These are phyloP conservation scores for Oryzaephilus surinamensis DNA, from an alignment of 1,140 invertebrate genomes.

Conservation along the genomic window DNA sequence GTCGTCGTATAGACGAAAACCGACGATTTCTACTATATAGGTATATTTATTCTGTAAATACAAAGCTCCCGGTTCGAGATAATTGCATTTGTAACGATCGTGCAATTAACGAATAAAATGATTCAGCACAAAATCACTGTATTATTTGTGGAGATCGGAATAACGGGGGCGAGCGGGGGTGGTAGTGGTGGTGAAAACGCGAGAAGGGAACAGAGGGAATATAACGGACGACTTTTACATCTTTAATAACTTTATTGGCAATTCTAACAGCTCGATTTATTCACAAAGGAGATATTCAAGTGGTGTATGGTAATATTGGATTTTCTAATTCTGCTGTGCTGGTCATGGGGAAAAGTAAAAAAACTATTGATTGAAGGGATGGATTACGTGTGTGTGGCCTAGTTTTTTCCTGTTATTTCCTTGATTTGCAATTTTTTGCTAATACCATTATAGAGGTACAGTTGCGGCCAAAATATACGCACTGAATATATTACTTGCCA, in stretches of 20 bases:
- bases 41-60: conserved; percentile 34
- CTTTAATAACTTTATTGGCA: conserved; percentile 24
- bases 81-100: conserved; percentile 34
- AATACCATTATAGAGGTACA: no score
- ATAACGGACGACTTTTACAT: conserved; percentile 17
- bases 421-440: no score
- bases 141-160: neutral
- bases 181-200: neutral
- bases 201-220: neutral
- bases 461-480: no score
- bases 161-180: neutral
- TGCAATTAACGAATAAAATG: conserved; percentile 30
- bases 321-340: no score
- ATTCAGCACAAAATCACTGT: conserved; percentile 28
- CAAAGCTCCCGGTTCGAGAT: conserved; percentile 26
- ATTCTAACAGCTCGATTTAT: conserved; percentile 21
- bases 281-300: conserved; percentile 20
- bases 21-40: no score
- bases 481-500: no score
- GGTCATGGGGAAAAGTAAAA: no score
- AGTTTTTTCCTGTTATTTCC: no score
- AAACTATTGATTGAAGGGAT: no score
- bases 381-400: no score
- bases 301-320: no score
- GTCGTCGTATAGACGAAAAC: no score